Conservation (phyloP, 1,140 invertebrate genomes). For the Brevipalpus yothersi region DNA sequence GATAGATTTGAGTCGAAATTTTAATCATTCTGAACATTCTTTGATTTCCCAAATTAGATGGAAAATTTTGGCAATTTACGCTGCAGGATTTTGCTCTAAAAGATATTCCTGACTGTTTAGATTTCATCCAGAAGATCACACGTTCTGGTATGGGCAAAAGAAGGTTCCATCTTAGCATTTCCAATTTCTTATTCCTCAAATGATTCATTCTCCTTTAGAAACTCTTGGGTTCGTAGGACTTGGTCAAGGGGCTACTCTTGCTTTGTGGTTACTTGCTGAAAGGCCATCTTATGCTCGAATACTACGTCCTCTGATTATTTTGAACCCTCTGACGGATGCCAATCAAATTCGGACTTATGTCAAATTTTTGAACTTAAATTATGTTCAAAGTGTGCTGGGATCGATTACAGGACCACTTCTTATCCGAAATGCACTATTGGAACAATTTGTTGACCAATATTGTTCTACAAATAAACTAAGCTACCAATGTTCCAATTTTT, state of each 20-base stretch:
- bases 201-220: background rate
- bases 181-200: background rate
- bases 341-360: background rate
- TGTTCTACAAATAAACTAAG: background rate
- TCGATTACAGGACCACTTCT: background rate
- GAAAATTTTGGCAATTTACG: constrained; percentile 21
- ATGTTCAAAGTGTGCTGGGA: background rate
- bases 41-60: background rate
- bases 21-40: background rate
- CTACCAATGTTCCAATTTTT: background rate
- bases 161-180: background rate
- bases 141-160: constrained; percentile 12
- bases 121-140: constrained; percentile 31
- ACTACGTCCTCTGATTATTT: background rate
- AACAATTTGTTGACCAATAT: background rate
- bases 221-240: background rate
- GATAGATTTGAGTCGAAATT: background rate
- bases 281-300: background rate
- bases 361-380: background rate
- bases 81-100: constrained; percentile 47
- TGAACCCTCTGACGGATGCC: constrained; percentile 4
- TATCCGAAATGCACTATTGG: background rate
- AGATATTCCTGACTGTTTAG: constrained; percentile 39
- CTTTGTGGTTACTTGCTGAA: background rate
- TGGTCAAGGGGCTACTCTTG: background rate